Evolutionary conservation across 2,797 vertebrate species (phyloP).

Genomic region (Chromobotia macracanthus): DNA sequence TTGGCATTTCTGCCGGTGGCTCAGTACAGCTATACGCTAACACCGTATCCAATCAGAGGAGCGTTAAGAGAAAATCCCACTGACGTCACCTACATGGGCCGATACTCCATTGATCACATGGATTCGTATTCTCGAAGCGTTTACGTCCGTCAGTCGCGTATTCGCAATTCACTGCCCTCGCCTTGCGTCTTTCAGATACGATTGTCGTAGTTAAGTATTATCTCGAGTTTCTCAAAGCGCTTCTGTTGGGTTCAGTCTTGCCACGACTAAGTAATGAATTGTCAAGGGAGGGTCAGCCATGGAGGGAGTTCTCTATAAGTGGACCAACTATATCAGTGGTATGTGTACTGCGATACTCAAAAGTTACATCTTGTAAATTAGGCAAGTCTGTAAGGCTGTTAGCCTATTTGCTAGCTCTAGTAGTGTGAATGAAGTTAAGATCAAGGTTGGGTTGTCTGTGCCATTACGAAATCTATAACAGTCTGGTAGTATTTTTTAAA

Average conservation of each 20-base stretch:
- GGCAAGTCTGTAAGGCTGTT: background rate
- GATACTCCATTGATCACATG: constrained; percentile 28
- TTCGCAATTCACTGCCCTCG: background rate
- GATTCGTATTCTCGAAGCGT: constrained; percentile 67
- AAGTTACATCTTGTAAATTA: background rate
- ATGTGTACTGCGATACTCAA: constrained; percentile 53
- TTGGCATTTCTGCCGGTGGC: constrained; percentile 38
- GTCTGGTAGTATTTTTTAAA: background rate
- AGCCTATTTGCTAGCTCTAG: constrained; percentile 38
- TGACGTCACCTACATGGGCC: constrained; percentile 49
- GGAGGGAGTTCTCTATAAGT: constrained; percentile 95
- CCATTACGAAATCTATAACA: background rate
- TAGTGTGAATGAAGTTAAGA: constrained; percentile 16
- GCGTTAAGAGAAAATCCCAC: constrained; percentile 21
- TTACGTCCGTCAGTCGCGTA: constrained; percentile 66
- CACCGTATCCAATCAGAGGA: constrained; percentile 18
- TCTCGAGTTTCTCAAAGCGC: constrained; percentile 67
- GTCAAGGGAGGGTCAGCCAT: constrained; percentile 68
- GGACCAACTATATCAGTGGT: constrained; percentile 99
- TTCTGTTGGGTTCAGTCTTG: constrained; percentile 64
- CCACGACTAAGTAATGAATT: constrained; percentile 62
- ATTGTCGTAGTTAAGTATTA: constrained; percentile 55
- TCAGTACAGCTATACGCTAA: background rate
- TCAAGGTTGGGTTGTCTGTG: background rate
- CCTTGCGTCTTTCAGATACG: constrained; percentile 32